Percentiles rank a stretch among this genome's conserved stretches.
phyloP scores from a whole-genome alignment of 2,797 vertebrate genomes.

The Phrynocephalus guinanensis region DNA sequence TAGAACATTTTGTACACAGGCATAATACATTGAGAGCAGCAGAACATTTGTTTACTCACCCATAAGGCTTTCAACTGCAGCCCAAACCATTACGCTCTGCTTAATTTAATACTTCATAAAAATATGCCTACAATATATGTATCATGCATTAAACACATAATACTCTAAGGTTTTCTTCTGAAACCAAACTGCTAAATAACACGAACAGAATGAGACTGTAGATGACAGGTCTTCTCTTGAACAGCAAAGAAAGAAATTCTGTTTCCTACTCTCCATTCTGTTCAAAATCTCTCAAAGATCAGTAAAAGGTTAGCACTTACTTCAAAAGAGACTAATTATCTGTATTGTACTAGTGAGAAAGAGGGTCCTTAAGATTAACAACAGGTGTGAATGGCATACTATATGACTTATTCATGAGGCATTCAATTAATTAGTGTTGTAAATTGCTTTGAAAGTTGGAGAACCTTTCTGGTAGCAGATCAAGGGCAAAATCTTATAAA shows the following conservation, averaged over 20 bases:
- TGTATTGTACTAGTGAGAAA: neutral
- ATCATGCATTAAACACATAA: neutral
- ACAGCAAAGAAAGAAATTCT: neutral
- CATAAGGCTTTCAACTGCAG: fast-evolving
- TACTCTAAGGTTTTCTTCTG: neutral
- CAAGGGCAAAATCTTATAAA: slow-evolving; percentile 6
- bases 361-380: neutral
- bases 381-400: neutral
- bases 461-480: neutral
- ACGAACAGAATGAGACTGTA: neutral
- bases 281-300: neutral
- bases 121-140: fast-evolving
- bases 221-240: neutral
- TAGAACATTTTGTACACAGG: slow-evolving; percentile 13
- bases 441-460: slow-evolving; percentile 6
- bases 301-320: neutral
- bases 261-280: neutral
- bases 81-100: neutral
- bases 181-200: neutral
- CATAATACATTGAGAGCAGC: neutral
- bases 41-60: fast-evolving
- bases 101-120: slow-evolving; percentile 10
- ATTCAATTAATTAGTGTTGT: neutral
- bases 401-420: neutral
- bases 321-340: neutral